Base-by-base conservation (phyloP, 2,113 vertebrate species). In the Chionomys nivalis region DNA sequence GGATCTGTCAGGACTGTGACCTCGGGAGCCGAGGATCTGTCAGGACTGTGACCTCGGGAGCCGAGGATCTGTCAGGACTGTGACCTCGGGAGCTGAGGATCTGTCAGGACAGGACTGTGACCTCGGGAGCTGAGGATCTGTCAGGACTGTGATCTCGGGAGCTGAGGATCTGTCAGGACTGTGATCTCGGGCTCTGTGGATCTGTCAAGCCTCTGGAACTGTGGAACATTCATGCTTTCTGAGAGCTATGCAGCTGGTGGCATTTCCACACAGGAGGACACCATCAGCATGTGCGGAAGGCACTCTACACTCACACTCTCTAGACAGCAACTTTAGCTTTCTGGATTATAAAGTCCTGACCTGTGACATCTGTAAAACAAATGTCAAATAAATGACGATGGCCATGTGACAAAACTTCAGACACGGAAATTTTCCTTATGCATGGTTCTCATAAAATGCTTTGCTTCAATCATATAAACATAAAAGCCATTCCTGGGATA, bases 381-480 rank as follows among this genome's bases (percentile, higher is more conserved):
- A n/a, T 36, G 11, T 58, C 26, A 89, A 76, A 17, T 24, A 44
- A 93, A 65, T 61, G 9, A 73, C 19, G 33, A 21, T 52, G 8
- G 47, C 33, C 77, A 3, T 66, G 24, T 87, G 87, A 31, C 28
- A 82, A n/a, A 91, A 90, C 14, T 72, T 76, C n/a, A 33, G 44
- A 78, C 23, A 58, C 13, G 44, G 63, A 58, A 94, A 89, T 52
- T n/a, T 52, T 7, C 81, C 90, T 91, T 94, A 91, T 28, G 65
- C 39, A 42, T 85, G 26, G 85, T 49, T 24, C 49, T 70, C 23
- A 77, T 7, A 19, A 52, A 81, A 75, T 90, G 7, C 21, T 26
- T 93, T 89, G 44, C 39, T 65, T 65, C 23, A 91, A 66, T 7
- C 39, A 94, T 61, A 95, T 78, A 83, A 68, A 93, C 44, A 24